Base-by-base conservation (phyloP, 2,888 invertebrate genomes). In the Scaptodrosophila latifasciaeformis region DNA sequence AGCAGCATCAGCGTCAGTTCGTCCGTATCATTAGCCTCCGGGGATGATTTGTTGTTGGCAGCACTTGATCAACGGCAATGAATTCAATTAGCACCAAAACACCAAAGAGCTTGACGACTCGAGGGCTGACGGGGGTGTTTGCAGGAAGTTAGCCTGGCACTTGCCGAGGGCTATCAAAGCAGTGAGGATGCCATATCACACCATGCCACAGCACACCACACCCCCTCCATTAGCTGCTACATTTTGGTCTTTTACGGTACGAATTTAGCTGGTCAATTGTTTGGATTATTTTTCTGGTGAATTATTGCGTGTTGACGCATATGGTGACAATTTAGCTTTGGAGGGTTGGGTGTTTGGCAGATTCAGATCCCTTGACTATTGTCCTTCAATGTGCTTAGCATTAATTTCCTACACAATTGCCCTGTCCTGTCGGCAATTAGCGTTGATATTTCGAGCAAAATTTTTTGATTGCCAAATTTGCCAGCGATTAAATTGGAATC, bases 241-340 rank as follows among this genome's bases (percentile, higher is more conserved):
- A 2, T n/a, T 12, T 31, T 12, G 34, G 12, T 34, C n/a, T n/a
- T 34, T 34, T 12, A 52, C 50, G 27, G 54, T 49, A 56, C 59
- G 65, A 65, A n/a, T 67, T 65, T 65, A 69, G 69, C 67, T 75
- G 84, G 84, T 81, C 84, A 85, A 86, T 86, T 84, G 84, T 83
- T 84, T 84, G 82, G 82, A 85, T 84, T 86, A 84, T 83, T 84
- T 82, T 84, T 81, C 82, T 85, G 84, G 85, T 86, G 83, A 86
- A 82, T 86, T 86, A 86, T 86, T 86, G 85, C 85, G 85, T 86
- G 85, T 86, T 86, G 85, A 85, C 85, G 86, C 86, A 86, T 86
- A 86, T 86, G 86, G 85, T 85, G 84, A 85, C 82, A 84, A 84
- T 84, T 85, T 79, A 47, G 21, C 24, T 42, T 21, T 29, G 17